Conservation (phyloP, 2,888 invertebrate genomes). For the Archips crataeganus region DNA sequence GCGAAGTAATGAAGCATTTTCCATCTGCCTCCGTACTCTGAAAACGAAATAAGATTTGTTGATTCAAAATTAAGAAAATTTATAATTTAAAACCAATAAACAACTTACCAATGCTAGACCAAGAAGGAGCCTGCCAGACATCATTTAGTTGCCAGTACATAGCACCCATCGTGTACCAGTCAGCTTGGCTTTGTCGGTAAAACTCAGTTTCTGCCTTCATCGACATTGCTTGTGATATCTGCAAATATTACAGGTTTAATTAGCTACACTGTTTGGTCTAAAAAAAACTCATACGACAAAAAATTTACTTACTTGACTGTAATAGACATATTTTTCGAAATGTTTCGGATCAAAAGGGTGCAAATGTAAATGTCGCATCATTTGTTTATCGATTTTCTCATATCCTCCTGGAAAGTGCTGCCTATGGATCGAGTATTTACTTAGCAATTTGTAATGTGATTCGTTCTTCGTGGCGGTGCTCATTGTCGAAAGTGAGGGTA, state of each 20-base stretch:
- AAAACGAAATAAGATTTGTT: constrained; percentile 44
- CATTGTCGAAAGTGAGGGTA: constrained; percentile 91
- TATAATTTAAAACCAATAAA: neutral
- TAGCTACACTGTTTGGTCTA: no score
- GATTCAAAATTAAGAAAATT: neutral
- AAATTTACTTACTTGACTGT: constrained; percentile 90
- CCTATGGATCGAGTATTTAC: constrained; percentile 89
- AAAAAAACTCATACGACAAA: no score
- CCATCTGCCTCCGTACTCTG: constrained; percentile 92
- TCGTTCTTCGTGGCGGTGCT: constrained; percentile 82
- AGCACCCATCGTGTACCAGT: constrained; percentile 95
- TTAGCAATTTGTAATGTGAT: constrained; percentile 81
- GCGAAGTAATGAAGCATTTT: constrained; percentile 97
- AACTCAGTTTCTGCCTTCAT: constrained; percentile 94
- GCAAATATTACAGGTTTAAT: constrained; percentile 50
- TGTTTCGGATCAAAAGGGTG: constrained; percentile 80
- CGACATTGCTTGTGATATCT: constrained; percentile 95
- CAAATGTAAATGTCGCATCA: constrained; percentile 87
- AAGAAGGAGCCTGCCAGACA: constrained; percentile 98
- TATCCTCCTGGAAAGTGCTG: constrained; percentile 95
- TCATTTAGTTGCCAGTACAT: constrained; percentile 99
- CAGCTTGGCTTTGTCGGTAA: constrained; percentile 87
- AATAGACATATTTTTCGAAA: constrained; percentile 90
- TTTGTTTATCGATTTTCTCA: constrained; percentile 85
- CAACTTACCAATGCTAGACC: constrained; percentile 93